Percentiles rank a stretch among this genome's conserved stretches.
Conservation (phyloP, 2,113 vertebrate species). For the Alaudala cheleensis region DNA sequence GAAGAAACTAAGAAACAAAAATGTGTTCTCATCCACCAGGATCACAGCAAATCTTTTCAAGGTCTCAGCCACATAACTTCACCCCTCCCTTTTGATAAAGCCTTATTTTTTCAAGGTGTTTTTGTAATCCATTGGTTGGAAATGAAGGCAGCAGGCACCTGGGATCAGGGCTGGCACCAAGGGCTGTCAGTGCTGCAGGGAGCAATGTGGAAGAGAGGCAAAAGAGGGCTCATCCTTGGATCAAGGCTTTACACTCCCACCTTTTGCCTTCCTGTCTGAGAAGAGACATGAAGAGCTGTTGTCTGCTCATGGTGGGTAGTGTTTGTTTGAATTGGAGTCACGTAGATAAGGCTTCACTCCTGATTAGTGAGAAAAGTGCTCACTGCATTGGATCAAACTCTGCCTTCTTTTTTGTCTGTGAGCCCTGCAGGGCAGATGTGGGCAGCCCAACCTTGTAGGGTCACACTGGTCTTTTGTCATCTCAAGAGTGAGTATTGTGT, state of each 20-base stretch:
- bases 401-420: background rate
- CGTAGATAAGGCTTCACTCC: background rate
- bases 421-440: accelerated
- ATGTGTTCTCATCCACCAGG: background rate
- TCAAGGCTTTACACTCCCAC: background rate
- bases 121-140: background rate
- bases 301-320: background rate
- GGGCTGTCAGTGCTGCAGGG: background rate
- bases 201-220: accelerated
- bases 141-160: background rate
- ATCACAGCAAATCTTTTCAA: background rate
- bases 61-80: background rate
- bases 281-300: background rate
- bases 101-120: background rate
- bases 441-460: accelerated
- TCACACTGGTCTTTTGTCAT: background rate
- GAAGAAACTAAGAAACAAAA: background rate
- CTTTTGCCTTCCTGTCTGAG: background rate
- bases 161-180: background rate
- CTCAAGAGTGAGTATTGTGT: background rate
- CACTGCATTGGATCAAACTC: background rate
- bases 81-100: background rate
- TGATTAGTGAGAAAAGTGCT: background rate
- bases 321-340: background rate
- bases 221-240: background rate